Evolutionary conservation across 2,113 vertebrate species (phyloP).

Genomic region (Sphaerodactylus townsendi): DNA sequence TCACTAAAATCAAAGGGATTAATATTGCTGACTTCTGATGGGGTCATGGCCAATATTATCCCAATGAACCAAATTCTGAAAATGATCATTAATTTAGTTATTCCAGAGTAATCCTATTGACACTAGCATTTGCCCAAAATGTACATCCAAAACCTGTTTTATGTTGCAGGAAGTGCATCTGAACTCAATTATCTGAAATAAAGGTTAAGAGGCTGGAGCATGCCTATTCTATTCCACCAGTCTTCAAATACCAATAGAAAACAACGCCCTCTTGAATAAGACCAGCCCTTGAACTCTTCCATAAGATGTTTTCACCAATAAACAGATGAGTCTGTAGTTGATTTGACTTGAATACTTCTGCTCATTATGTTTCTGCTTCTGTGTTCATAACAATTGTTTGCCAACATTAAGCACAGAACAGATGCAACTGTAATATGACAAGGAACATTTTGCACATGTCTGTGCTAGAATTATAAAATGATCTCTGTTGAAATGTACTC

Average conservation of each 20-base stretch:
- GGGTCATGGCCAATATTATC: not conserved
- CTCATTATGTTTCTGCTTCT: not conserved
- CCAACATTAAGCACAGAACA: not conserved
- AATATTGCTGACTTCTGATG: not conserved
- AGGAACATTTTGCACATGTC: not conserved
- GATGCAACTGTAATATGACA: not conserved
- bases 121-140: not conserved
- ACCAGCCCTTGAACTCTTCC: not conserved
- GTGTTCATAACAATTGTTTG: not conserved
- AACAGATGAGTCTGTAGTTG: not conserved
- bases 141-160: not conserved
- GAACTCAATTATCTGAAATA: not conserved
- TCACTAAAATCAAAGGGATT: not conserved
- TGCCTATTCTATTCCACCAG: not conserved
- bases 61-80: not conserved
- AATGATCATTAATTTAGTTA: not conserved
- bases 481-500: not conserved
- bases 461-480: not conserved
- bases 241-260: not conserved
- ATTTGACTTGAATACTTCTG: not conserved
- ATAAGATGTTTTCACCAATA: not conserved
- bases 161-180: not conserved
- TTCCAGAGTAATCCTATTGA: not conserved
- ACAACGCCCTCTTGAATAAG: too few species aligned
- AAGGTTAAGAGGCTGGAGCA: not conserved